Percentiles rank a stretch among this genome's conserved stretches.
phyloP scores from a whole-genome alignment of 2,797 vertebrate genomes.

The Pangasius djambal region DNA sequence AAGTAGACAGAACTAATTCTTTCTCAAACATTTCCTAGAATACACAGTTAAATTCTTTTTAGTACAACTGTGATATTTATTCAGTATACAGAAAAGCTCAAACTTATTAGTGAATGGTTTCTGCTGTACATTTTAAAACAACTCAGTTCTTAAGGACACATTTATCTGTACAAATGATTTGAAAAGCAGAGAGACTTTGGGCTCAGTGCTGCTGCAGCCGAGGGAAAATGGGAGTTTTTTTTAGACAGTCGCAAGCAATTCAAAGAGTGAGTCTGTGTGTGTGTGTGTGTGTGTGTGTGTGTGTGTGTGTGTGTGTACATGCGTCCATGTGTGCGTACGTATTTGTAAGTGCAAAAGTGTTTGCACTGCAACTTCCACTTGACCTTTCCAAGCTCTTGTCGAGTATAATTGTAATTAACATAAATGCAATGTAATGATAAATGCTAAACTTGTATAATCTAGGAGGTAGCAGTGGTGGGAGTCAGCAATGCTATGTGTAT shows the following conservation, averaged over 20 bases:
- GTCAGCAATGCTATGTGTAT: background rate
- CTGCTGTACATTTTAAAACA: background rate
- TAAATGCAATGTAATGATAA: constrained; percentile 46
- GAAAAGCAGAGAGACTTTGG: background rate
- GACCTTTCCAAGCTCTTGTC: constrained; percentile 51
- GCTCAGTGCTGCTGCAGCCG: background rate
- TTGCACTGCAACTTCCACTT: constrained; percentile 49
- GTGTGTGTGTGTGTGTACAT: background rate
- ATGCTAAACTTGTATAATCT: constrained; percentile 30
- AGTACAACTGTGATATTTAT: background rate
- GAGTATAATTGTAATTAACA: constrained; percentile 47
- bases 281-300: background rate
- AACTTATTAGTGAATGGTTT: background rate
- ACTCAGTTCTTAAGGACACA: background rate
- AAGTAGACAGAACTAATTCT: background rate
- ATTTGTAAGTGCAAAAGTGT: constrained; percentile 36
- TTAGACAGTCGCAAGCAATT: background rate
- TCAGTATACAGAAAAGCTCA: background rate
- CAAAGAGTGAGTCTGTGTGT: background rate
- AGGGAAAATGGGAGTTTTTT: background rate
- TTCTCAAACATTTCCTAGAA: background rate
- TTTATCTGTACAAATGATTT: background rate
- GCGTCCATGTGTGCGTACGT: background rate
- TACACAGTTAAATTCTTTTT: background rate
- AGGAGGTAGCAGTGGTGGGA: background rate